These are phyloP conservation scores for Heterotilapia buettikoferi DNA, from an alignment of 2,113 vertebrate genomes.

Conservation along the genomic window DNA sequence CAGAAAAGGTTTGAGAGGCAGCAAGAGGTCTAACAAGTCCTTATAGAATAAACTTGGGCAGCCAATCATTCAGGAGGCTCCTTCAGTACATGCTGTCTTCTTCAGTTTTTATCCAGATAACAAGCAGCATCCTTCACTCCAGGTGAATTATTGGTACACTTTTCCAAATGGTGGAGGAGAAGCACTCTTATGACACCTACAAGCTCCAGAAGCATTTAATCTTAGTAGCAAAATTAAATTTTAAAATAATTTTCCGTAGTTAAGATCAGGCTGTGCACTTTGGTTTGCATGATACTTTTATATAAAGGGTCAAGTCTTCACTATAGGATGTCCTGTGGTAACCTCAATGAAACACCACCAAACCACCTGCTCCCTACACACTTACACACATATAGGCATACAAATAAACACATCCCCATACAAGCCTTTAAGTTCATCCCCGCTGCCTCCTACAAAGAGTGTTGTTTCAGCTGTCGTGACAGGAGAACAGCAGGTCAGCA, in stretches of 20 bases:
- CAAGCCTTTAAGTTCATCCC: not conserved
- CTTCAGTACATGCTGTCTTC: not conserved
- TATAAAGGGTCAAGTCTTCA: not conserved
- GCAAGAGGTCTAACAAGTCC: not conserved
- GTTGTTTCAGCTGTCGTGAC: conserved; percentile 55
- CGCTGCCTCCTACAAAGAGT: not conserved
- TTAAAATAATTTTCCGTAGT: rapidly evolving
- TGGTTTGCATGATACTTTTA: not conserved
- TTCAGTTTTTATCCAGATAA: not conserved
- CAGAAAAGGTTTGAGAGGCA: not conserved
- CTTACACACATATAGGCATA: not conserved
- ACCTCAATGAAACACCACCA: not conserved
- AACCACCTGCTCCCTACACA: not conserved
- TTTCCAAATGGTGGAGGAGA: not conserved
- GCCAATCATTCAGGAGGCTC: not conserved
- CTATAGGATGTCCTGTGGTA: conserved; percentile 5
- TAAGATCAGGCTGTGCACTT: not conserved
- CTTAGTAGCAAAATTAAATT: not conserved
- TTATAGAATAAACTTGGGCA: not conserved
- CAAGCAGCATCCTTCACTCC: not conserved
- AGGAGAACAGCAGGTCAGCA: conserved; percentile 14
- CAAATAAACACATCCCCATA: not conserved
- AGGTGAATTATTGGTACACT: not conserved
- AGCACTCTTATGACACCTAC: not conserved
- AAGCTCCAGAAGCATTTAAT: not conserved